Conservation (phyloP, 2,888 invertebrate genomes). For the Trachelus stipa region DNA sequence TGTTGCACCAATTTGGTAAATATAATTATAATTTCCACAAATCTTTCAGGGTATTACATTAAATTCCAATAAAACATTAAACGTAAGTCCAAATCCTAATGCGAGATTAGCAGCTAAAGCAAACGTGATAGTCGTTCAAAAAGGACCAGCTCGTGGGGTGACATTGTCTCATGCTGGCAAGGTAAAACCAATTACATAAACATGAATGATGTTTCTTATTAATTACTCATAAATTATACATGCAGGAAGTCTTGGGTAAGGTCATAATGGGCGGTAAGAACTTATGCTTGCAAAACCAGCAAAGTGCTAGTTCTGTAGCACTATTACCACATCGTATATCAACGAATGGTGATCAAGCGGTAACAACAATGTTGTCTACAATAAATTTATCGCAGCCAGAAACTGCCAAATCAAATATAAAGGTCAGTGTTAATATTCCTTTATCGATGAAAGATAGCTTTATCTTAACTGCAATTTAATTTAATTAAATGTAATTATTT, state of each 20-base stretch:
- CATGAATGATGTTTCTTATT: neutral
- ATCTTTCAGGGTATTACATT: constrained; percentile 46
- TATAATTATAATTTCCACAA: neutral
- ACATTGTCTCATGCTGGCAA: constrained; percentile 61
- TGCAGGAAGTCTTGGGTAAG: constrained; percentile 60
- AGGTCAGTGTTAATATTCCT: constrained; percentile 34
- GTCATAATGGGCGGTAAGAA: constrained; percentile 61
- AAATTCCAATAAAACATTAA: constrained; percentile 52
- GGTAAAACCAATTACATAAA: constrained; percentile 35
- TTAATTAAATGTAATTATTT: neutral
- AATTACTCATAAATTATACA: neutral
- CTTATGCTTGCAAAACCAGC: constrained; percentile 50
- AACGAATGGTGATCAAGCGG: constrained; percentile 51
- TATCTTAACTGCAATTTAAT: neutral
- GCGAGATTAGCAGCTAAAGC: constrained; percentile 67
- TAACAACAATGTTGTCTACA: constrained; percentile 35
- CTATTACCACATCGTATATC: constrained; percentile 47
- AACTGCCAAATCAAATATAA: constrained; percentile 39
- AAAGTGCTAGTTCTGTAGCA: constrained; percentile 43
- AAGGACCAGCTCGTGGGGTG: constrained; percentile 69
- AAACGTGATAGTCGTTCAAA: constrained; percentile 73
- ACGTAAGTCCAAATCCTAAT: constrained; percentile 47
- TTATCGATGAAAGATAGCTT: neutral
- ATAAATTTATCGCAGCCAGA: constrained; percentile 40
- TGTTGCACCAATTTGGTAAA: neutral